These are phyloP conservation scores for Hypolimnas misippus DNA, from an alignment of 2,888 invertebrate genomes.

Conservation along the genomic window DNA sequence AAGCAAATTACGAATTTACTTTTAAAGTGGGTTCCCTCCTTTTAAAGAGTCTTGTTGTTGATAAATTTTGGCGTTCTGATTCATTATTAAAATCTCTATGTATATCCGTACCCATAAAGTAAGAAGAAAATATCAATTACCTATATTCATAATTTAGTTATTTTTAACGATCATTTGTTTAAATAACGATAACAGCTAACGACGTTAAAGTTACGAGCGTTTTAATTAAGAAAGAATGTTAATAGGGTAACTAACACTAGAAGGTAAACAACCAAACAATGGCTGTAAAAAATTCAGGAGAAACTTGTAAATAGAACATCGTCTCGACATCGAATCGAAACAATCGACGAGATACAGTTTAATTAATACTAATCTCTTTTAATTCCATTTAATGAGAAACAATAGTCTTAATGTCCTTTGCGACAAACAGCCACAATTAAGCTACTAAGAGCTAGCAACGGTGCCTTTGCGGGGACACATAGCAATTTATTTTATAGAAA, in stretches of 20 bases:
- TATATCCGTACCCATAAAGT: too few species aligned
- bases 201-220: background rate
- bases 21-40: too few species aligned
- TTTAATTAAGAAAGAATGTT: constrained; percentile 22
- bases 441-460: constrained; percentile 15
- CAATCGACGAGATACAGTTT: background rate
- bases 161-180: constrained; percentile 4
- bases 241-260: background rate
- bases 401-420: constrained; percentile 17
- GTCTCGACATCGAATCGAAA: background rate
- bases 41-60: too few species aligned
- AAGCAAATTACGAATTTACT: too few species aligned
- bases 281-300: background rate
- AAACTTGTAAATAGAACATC: background rate
- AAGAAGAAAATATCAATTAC: background rate
- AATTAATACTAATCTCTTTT: constrained; percentile 27
- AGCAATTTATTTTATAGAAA: constrained; percentile 37
- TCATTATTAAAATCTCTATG: too few species aligned
- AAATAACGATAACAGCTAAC: constrained; percentile 5
- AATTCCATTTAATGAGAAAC: constrained; percentile 29
- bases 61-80: too few species aligned
- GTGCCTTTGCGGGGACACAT: constrained; percentile 28
- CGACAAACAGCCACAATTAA: constrained; percentile 39
- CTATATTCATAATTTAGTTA: background rate
- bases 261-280: too few species aligned